A percentile compares a stretch with the other conserved stretches of the same genome.
Evolutionary conservation across 1,140 invertebrate genomes (phyloP).

Genomic region (Sminthurides bifidus): DNA sequence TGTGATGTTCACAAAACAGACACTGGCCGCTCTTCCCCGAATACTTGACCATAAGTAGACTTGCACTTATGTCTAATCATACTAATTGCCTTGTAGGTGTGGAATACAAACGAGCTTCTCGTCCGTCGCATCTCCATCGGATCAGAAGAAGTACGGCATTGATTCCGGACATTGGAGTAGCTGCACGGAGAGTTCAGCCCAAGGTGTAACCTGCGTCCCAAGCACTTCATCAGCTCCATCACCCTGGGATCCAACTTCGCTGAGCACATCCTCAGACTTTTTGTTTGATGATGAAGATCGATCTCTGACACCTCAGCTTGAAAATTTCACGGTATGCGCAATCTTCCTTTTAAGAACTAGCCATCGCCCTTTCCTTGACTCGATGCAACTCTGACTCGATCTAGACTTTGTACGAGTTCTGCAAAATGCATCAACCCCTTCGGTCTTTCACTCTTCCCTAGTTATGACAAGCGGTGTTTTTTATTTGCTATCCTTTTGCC

Average conservation of each 20-base stretch:
- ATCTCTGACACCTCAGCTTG: slow-evolving; percentile 29
- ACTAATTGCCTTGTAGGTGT: slow-evolving; percentile 21
- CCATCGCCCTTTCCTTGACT: too few relatives aligned
- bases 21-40: too few relatives aligned
- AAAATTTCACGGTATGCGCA: slow-evolving; percentile 28
- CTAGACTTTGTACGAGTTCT: too few relatives aligned
- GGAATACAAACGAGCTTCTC: slow-evolving; percentile 32
- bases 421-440: too few relatives aligned
- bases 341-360: neutral
- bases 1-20: too few relatives aligned
- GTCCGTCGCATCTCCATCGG: slow-evolving; percentile 23
- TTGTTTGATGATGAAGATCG: slow-evolving; percentile 31
- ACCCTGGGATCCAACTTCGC: slow-evolving; percentile 27
- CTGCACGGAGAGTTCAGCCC: slow-evolving; percentile 27
- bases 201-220: slow-evolving; percentile 8
- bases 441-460: too few relatives aligned
- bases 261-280: slow-evolving; percentile 28
- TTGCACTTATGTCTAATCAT: slow-evolving; percentile 4
- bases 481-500: too few relatives aligned
- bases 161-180: slow-evolving; percentile 32
- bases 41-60: too few relatives aligned
- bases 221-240: slow-evolving; percentile 23
- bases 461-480: too few relatives aligned
- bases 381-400: too few relatives aligned
- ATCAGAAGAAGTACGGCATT: slow-evolving; percentile 28